phyloP scores from a whole-genome alignment of 1,140 invertebrate genomes.

The Vanessa atalanta region DNA sequence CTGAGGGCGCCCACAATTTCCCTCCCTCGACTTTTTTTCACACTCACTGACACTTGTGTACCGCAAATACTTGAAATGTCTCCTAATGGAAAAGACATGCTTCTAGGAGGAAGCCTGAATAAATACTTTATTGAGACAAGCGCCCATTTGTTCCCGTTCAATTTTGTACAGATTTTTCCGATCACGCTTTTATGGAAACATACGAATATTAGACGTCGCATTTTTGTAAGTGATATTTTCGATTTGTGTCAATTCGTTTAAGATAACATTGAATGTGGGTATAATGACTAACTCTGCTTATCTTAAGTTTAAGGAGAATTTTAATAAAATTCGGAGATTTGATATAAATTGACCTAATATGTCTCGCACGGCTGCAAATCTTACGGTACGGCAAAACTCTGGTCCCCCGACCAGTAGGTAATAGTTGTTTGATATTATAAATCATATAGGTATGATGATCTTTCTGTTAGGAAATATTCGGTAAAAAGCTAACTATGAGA shows the following conservation, averaged over 20 bases:
- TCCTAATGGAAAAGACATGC: constrained; percentile 80
- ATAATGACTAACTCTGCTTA: too few relatives aligned
- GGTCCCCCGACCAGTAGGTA: too few relatives aligned
- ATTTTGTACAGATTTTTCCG: constrained; percentile 31
- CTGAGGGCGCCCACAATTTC: constrained; percentile 31
- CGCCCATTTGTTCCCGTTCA: constrained; percentile 52
- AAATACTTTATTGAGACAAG: constrained; percentile 79
- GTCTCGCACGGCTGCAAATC: too few relatives aligned
- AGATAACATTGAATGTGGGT: too few relatives aligned
- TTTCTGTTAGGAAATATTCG: too few relatives aligned
- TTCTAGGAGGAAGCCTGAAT: constrained; percentile 67
- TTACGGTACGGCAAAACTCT: too few relatives aligned
- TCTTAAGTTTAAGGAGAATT: too few relatives aligned
- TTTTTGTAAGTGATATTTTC: not conserved
- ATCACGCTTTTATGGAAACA: not conserved
- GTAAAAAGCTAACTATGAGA: too few relatives aligned
- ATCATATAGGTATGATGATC: too few relatives aligned
- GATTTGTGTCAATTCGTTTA: not conserved
- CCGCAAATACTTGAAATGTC: constrained; percentile 75
- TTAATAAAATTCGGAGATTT: too few relatives aligned
- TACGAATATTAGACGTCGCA: not conserved
- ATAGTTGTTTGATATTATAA: too few relatives aligned
- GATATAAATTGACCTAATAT: too few relatives aligned
- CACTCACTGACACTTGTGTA: constrained; percentile 67
- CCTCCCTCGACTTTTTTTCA: constrained; percentile 58